phyloP scores from a whole-genome alignment of 2,113 vertebrate genomes.

The Pomatorhinus ruficollis region DNA sequence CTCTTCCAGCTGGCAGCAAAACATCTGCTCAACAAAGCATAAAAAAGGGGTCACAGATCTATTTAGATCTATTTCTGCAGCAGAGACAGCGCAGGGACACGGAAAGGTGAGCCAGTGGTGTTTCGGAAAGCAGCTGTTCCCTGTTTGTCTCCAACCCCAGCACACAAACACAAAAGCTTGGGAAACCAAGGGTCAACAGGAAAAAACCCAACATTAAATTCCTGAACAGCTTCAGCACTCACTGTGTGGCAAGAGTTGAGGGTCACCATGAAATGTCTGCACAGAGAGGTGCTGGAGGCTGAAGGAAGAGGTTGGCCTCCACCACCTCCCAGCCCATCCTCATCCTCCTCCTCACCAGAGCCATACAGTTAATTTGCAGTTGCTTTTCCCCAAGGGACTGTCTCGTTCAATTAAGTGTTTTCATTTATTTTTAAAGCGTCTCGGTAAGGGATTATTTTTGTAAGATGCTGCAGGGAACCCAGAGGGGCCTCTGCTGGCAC shows the following conservation, averaged over 20 bases:
- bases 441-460: not conserved
- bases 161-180: not conserved
- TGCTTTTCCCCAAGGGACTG: not conserved
- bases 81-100: accelerated
- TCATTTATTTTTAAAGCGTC: not conserved
- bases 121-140: not conserved
- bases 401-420: not conserved
- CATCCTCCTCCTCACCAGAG: not conserved
- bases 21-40: slow-evolving; percentile 74
- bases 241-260: not conserved
- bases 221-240: not conserved
- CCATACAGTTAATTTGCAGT: not conserved
- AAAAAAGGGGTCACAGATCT: not conserved
- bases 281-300: accelerated
- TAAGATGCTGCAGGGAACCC: not conserved
- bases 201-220: not conserved
- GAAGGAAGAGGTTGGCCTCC: not conserved
- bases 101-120: accelerated
- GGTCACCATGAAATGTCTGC: not conserved
- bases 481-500: not conserved
- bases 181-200: not conserved
- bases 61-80: not conserved
- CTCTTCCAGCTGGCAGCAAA: slow-evolving; percentile 86
- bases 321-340: not conserved
- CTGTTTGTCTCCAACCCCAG: not conserved